phyloP scores from a whole-genome alignment of 1,140 invertebrate species.

The Euwallacea similis region DNA sequence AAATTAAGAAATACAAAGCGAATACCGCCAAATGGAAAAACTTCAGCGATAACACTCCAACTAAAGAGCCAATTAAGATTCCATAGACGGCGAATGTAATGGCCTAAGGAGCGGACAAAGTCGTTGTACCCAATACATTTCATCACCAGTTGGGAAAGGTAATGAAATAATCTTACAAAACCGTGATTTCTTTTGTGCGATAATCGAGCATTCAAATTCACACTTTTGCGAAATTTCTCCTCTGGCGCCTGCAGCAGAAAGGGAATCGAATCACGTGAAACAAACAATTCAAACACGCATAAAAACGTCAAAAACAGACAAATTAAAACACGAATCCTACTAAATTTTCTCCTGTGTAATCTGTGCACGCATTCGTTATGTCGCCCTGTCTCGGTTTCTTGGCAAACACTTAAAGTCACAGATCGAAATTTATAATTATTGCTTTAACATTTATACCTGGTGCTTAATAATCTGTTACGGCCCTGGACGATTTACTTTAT shows the following conservation, averaged over 20 bases:
- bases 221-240: neutral
- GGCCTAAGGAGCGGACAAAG: slow-evolving; percentile 26
- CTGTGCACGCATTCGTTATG: neutral
- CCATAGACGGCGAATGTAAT: slow-evolving; percentile 28
- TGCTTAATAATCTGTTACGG: slow-evolving; percentile 20
- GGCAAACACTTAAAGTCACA: slow-evolving; percentile 15
- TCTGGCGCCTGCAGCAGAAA: neutral
- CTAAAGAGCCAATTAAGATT: slow-evolving; percentile 27
- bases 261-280: neutral
- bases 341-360: neutral
- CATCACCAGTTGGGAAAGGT: slow-evolving; percentile 16
- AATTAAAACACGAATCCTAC: slow-evolving; percentile 10
- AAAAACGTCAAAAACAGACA: slow-evolving; percentile 3
- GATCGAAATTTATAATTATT: slow-evolving; percentile 15
- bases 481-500: slow-evolving; percentile 19
- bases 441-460: slow-evolving; percentile 9
- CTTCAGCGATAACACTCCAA: neutral
- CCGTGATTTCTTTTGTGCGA: too few relatives aligned
- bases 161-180: slow-evolving; percentile 14
- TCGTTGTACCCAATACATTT: slow-evolving; percentile 27
- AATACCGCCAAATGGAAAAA: slow-evolving; percentile 5
- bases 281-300: slow-evolving; percentile 1
- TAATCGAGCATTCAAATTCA: too few relatives aligned
- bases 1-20: neutral
- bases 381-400: slow-evolving; percentile 5